These are phyloP conservation scores for Hemiprocne comata DNA, from an alignment of 2,113 vertebrate genomes.

Conservation along the genomic window DNA sequence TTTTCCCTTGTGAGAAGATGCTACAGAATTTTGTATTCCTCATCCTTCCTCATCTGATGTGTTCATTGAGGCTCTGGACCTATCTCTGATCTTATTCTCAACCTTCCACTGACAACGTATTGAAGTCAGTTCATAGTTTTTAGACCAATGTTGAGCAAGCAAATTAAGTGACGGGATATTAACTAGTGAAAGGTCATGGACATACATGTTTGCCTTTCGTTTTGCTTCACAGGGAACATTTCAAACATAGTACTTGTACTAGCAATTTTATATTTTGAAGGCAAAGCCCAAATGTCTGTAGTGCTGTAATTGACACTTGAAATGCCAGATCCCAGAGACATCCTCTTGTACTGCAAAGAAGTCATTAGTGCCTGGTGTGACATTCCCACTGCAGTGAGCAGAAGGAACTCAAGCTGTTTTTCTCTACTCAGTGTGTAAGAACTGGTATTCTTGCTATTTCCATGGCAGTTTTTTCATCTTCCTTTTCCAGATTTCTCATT, in stretches of 20 bases:
- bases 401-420: constrained; percentile 50
- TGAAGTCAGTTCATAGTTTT: background rate
- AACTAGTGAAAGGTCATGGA: background rate
- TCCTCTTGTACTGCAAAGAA: background rate
- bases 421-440: background rate
- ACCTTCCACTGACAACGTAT: background rate
- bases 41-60: background rate
- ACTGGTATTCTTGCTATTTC: background rate
- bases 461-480: background rate
- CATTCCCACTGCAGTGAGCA: background rate
- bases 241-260: background rate
- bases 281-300: background rate
- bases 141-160: background rate
- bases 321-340: background rate
- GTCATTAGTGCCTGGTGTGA: constrained; percentile 4
- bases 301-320: background rate
- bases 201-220: background rate
- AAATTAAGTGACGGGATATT: background rate
- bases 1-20: background rate
- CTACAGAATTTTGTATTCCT: background rate
- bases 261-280: background rate
- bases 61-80: background rate
- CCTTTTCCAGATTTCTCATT: background rate
- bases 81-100: background rate
- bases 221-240: background rate